Conservation (phyloP, 2,888 invertebrate genomes). For the Rutpela maculata region DNA sequence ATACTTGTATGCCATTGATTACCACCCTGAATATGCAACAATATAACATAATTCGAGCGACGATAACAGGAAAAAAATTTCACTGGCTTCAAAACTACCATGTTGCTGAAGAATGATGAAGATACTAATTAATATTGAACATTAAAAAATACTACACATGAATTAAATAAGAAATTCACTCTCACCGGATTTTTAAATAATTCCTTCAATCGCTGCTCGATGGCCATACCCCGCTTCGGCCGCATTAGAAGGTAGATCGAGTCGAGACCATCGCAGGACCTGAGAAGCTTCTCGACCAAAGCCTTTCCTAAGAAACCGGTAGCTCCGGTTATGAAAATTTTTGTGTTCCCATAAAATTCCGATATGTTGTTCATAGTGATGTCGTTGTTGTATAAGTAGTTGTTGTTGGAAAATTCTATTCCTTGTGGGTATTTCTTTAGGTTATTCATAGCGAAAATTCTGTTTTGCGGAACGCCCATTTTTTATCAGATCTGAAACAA, state of each 20-base stretch:
- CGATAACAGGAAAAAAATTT: no score
- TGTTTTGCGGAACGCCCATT: slow-evolving; percentile 53
- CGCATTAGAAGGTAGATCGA: slow-evolving; percentile 89
- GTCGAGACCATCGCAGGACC: slow-evolving; percentile 87
- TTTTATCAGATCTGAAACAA: slow-evolving; percentile 17
- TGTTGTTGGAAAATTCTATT: slow-evolving; percentile 42
- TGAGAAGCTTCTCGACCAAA: slow-evolving; percentile 91
- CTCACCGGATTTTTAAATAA: slow-evolving; percentile 83
- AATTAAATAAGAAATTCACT: background rate
- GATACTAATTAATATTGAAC: no score
- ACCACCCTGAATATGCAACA: no score
- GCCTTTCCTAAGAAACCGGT: slow-evolving; percentile 93
- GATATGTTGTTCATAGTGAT: slow-evolving; percentile 63
- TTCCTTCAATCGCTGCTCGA: slow-evolving; percentile 83
- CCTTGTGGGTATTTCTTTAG: slow-evolving; percentile 26
- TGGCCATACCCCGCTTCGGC: slow-evolving; percentile 81
- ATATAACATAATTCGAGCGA: no score
- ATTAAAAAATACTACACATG: no score
- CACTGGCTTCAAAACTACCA: no score
- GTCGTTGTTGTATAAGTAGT: slow-evolving; percentile 50
- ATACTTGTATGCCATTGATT: no score
- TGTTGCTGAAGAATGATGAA: no score
- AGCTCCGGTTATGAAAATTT: slow-evolving; percentile 61
- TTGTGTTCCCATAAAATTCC: slow-evolving; percentile 71
- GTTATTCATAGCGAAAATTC: slow-evolving; percentile 41